These are phyloP conservation scores for Serripes groenlandicus DNA, from an alignment of 2,888 invertebrate species.

Conservation along the genomic window DNA sequence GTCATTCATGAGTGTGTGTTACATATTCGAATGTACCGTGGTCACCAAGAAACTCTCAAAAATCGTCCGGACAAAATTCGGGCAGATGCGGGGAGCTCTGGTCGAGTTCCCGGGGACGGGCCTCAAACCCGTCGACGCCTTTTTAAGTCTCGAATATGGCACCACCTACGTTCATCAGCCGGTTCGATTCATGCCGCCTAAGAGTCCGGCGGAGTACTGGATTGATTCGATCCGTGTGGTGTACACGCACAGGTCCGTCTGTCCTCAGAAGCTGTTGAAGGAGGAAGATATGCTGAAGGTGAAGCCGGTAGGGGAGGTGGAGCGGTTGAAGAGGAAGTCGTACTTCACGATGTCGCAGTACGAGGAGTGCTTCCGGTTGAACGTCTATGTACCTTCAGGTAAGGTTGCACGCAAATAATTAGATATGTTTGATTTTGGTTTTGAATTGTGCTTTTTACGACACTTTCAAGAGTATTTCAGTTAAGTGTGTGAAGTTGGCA, in stretches of 20 bases:
- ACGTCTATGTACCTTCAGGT: constrained; percentile 94
- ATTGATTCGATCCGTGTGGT: constrained; percentile 92
- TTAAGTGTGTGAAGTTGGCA: too few species aligned
- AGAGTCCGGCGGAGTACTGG: constrained; percentile 94
- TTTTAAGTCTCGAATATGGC: constrained; percentile 96
- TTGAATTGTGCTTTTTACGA: too few species aligned
- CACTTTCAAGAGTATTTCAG: too few species aligned
- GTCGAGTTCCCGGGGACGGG: constrained; percentile 65
- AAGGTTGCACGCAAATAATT: too few species aligned
- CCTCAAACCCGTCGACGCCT: constrained; percentile 91
- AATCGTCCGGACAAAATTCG: constrained; percentile 93
- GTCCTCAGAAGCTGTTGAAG: constrained; percentile 93
- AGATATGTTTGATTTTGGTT: too few species aligned
- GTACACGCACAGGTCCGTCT: constrained; percentile 92
- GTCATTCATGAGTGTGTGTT: constrained; percentile 1
- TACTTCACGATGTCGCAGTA: constrained; percentile 93
- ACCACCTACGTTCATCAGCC: constrained; percentile 95
- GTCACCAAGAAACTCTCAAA: constrained; percentile 85
- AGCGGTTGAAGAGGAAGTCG: constrained; percentile 93
- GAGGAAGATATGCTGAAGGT: constrained; percentile 89
- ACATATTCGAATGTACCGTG: constrained; percentile 23
- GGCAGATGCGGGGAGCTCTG: constrained; percentile 91
- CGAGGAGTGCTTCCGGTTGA: constrained; percentile 98
- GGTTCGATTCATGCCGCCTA: constrained; percentile 97
- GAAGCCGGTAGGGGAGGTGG: constrained; percentile 96